These are phyloP conservation scores for Amphipoea lucens DNA, from an alignment of 2,888 invertebrate genomes.

Conservation along the genomic window DNA sequence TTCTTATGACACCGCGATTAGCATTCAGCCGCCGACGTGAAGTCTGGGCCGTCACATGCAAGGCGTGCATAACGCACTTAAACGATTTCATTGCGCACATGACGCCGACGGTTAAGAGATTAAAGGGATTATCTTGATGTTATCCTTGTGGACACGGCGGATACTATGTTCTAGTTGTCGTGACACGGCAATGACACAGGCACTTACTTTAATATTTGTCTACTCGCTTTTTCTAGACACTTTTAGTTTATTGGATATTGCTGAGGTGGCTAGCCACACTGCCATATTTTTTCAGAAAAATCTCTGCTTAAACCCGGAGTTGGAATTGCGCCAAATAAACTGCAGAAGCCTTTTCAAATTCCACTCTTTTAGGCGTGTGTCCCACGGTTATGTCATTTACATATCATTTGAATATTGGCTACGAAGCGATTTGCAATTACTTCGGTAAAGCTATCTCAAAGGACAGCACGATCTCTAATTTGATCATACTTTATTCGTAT, in stretches of 20 bases:
- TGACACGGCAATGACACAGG: constrained; percentile 24
- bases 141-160: constrained; percentile 53
- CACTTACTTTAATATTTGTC: constrained; percentile 3
- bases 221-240: neutral
- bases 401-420: constrained; percentile 8
- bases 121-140: constrained; percentile 72
- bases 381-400: constrained; percentile 24
- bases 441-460: constrained; percentile 33
- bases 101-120: constrained; percentile 65
- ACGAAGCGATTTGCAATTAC: constrained; percentile 25
- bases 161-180: constrained; percentile 36
- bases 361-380: neutral
- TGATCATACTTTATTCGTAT: constrained; percentile 35
- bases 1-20: constrained; percentile 72
- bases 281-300: constrained; percentile 12
- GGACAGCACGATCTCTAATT: constrained; percentile 37
- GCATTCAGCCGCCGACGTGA: constrained; percentile 71
- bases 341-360: constrained; percentile 20
- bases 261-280: neutral
- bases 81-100: constrained; percentile 78
- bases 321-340: constrained; percentile 27
- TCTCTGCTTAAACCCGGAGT: constrained; percentile 4
- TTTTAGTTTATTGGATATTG: neutral
- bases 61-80: constrained; percentile 73
- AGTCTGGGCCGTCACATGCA: constrained; percentile 72